Evolutionary conservation across 30 jellyfish, hydroid and myxozoan genomes (phyloP).

Genomic region (Aurelia coerulea): DNA sequence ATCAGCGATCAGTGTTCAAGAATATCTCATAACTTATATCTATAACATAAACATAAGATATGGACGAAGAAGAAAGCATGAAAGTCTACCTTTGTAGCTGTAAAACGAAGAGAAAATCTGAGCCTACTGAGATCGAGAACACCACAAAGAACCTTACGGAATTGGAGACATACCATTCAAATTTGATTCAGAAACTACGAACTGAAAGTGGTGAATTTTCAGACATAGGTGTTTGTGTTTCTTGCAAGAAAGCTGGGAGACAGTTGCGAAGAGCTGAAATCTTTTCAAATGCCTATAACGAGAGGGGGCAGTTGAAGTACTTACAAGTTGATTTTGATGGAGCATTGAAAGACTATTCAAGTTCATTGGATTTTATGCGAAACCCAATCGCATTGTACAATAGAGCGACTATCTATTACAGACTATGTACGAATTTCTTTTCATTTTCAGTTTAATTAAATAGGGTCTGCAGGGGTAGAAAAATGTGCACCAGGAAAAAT

Average conservation of each 20-base stretch:
- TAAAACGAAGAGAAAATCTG: too few relatives aligned
- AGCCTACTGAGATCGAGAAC: too few relatives aligned
- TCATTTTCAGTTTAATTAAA: too few relatives aligned
- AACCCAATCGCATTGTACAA: constrained; percentile 23
- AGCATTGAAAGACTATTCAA: constrained; percentile 25
- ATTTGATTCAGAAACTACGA: background rate
- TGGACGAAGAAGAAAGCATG: background rate
- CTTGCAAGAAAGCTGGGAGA: constrained; percentile 2
- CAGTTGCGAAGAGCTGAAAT: too few relatives aligned
- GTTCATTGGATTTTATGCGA: background rate
- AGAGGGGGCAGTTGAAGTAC: constrained; percentile 27
- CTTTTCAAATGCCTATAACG: constrained; percentile 13
- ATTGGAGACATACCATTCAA: background rate
- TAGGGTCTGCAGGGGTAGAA: too few relatives aligned
- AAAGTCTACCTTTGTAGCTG: background rate
- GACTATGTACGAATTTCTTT: constrained; percentile 7
- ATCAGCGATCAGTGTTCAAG: too few relatives aligned
- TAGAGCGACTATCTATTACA: constrained; percentile 27
- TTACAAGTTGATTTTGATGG: constrained; percentile 23
- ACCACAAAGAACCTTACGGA: too few relatives aligned
- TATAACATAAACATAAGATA: too few relatives aligned
- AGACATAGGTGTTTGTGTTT: background rate
- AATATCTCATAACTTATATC: too few relatives aligned
- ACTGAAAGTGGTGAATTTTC: background rate
- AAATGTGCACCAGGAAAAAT: too few relatives aligned